These are phyloP conservation scores for Corythornis vintsioides DNA, from an alignment of 2,113 vertebrate species.

Conservation along the genomic window DNA sequence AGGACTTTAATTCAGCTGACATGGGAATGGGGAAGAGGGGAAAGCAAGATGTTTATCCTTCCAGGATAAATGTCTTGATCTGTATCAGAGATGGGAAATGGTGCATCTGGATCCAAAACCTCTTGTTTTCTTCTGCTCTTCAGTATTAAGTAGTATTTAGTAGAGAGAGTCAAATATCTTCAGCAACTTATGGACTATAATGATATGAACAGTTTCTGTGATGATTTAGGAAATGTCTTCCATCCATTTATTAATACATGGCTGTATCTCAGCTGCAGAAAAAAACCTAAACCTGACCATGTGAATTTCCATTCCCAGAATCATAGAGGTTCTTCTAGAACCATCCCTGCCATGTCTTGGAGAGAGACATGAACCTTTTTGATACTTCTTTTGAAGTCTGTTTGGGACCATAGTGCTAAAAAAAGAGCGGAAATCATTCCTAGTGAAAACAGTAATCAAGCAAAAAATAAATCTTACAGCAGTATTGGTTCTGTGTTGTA, in stretches of 20 bases:
- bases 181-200: neutral
- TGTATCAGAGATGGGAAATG: neutral
- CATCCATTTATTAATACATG: neutral
- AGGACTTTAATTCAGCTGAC: neutral
- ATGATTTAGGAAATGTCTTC: neutral
- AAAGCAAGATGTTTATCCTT: neutral
- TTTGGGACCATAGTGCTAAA: neutral
- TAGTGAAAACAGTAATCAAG: neutral
- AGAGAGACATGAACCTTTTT: neutral
- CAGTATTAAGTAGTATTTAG: neutral
- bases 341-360: neutral
- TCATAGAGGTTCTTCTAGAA: neutral
- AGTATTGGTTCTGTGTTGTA: neutral
- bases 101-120: neutral
- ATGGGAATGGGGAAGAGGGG: neutral
- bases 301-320: neutral
- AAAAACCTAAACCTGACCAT: neutral
- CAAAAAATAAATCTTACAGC: neutral
- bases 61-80: neutral
- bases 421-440: neutral
- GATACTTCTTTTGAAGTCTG: neutral
- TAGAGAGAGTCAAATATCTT: neutral
- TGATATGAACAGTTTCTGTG: neutral
- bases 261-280: neutral
- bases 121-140: neutral